phyloP scores from a whole-genome alignment of 2,888 invertebrate genomes.

The Rotaria macrura region DNA sequence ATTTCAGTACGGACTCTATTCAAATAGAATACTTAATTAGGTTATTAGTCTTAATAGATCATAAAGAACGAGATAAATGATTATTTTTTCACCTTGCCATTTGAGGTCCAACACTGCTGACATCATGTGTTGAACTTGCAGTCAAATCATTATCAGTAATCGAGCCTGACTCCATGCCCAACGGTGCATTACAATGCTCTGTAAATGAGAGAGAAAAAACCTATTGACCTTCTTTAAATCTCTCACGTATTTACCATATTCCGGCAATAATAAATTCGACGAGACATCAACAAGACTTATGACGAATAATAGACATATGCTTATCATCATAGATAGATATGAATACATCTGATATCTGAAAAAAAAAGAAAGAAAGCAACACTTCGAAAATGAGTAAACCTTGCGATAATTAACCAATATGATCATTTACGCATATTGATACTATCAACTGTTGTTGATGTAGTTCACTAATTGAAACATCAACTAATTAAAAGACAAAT shows the following conservation, averaged over 20 bases:
- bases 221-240: no score
- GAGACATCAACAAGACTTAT: not conserved
- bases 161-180: slow-evolving; percentile 73
- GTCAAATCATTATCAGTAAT: slow-evolving; percentile 70
- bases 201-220: not conserved
- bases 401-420: no score
- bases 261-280: not conserved
- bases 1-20: slow-evolving; percentile 68
- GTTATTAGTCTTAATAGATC: not conserved
- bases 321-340: not conserved
- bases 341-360: not conserved
- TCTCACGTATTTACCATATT: not conserved
- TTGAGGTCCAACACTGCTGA: slow-evolving; percentile 71
- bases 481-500: not conserved
- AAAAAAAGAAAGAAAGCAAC: no score
- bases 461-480: not conserved
- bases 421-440: not conserved
- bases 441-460: not conserved
- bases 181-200: slow-evolving; percentile 60
- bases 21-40: slow-evolving; percentile 35
- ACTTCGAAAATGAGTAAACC: no score
- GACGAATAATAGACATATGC: not conserved
- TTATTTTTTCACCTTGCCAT: slow-evolving; percentile 64
- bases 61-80: not conserved
- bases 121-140: slow-evolving; percentile 74